A percentile compares a stretch with the other conserved stretches of the same genome.
These are phyloP conservation scores for Gymnobelideus leadbeateri DNA, from an alignment of 2,113 vertebrate species.

Conservation along the genomic window DNA sequence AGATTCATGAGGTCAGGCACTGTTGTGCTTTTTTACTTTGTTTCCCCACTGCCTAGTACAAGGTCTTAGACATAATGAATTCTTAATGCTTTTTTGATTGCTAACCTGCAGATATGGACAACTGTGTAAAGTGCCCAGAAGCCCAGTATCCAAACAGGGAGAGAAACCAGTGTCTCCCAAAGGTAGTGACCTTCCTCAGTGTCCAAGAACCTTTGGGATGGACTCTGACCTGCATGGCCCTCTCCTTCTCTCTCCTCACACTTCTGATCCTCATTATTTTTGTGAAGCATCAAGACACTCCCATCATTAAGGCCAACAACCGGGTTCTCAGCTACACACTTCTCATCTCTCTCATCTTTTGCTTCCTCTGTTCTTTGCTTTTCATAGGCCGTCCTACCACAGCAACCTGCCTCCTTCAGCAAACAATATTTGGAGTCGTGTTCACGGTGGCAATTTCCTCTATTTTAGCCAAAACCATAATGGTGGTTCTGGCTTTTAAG, in stretches of 20 bases:
- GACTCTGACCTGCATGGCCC: neutral
- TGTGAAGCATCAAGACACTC: neutral
- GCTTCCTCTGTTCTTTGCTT: constrained; percentile 46
- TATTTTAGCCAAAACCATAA: constrained; percentile 56
- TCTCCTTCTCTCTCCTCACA: neutral
- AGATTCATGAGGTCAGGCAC: too few relatives aligned
- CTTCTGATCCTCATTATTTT: neutral
- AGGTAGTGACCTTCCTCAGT: neutral
- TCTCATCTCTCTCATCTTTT: constrained; percentile 30
- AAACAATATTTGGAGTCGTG: constrained; percentile 45
- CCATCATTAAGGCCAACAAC: neutral
- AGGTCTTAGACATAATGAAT: too few relatives aligned
- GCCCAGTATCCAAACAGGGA: neutral
- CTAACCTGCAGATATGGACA: too few relatives aligned
- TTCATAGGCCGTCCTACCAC: constrained; percentile 42
- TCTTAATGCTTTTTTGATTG: too few relatives aligned
- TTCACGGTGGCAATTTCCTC: constrained; percentile 60
- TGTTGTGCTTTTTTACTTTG: too few relatives aligned
- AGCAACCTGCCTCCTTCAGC: constrained; percentile 40
- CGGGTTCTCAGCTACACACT: neutral
- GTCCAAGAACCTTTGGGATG: neutral
- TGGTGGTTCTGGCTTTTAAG: constrained; percentile 55
- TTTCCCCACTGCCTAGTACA: too few relatives aligned
- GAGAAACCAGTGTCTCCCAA: neutral
- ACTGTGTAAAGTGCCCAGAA: neutral